A percentile compares a stretch with the other conserved stretches of the same genome.
Conservation (phyloP, 2,113 vertebrate species). For the Spermophilus dauricus region DNA sequence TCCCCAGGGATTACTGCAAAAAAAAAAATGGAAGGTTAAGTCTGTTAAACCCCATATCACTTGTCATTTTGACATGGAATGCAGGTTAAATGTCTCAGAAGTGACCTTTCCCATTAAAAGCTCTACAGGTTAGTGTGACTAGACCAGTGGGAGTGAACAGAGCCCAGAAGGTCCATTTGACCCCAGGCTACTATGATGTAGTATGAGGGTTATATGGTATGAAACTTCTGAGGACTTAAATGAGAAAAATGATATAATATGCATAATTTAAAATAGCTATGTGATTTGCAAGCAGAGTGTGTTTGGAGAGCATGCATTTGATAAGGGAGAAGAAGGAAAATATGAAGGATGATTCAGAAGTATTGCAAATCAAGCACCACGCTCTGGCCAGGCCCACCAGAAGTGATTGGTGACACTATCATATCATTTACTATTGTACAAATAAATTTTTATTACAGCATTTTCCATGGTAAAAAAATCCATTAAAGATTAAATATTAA, state of each 20-base stretch:
- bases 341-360: not conserved
- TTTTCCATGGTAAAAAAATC: constrained; percentile 64
- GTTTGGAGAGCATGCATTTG: not conserved
- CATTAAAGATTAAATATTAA: constrained; percentile 80
- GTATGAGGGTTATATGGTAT: not conserved
- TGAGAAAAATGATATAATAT: not conserved
- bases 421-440: constrained; percentile 37
- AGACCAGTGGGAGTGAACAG: not conserved
- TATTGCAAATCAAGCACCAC: not conserved
- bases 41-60: not conserved
- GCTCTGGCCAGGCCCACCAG: not conserved
- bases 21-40: not conserved
- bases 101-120: constrained; percentile 33
- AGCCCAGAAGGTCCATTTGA: not conserved
- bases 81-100: constrained; percentile 15
- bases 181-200: not conserved
- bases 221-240: not conserved
- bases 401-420: not conserved
- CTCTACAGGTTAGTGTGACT: not conserved
- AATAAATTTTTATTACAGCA: constrained; percentile 68
- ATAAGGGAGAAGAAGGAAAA: not conserved
- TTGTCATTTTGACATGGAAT: not conserved
- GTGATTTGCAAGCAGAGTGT: not conserved
- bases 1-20: not conserved
- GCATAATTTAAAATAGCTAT: not conserved